Conservation (phyloP, 2,797 vertebrate species). For the Helostoma temminkii region DNA sequence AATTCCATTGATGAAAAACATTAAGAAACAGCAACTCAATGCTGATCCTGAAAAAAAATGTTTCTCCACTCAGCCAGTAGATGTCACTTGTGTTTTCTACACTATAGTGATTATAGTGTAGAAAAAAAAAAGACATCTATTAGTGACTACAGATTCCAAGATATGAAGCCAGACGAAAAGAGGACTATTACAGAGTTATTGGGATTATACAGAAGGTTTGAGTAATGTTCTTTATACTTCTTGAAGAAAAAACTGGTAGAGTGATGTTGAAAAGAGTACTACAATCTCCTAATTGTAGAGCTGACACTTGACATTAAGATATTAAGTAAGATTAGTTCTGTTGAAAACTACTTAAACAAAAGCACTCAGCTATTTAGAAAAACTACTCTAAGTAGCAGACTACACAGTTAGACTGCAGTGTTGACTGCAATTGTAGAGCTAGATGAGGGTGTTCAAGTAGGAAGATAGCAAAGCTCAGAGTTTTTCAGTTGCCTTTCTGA, state of each 20-base stretch:
- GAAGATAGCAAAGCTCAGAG: too few relatives aligned
- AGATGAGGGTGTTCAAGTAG: too few relatives aligned
- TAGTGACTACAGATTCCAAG: conserved; percentile 9
- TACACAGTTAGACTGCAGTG: too few relatives aligned
- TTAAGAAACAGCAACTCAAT: conserved; percentile 9
- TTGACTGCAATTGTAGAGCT: too few relatives aligned
- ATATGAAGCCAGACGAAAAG: conserved; percentile 1
- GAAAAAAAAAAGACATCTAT: too few relatives aligned
- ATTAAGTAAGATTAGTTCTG: background rate
- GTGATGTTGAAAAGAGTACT: background rate
- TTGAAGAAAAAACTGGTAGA: too few relatives aligned
- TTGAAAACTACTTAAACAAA: background rate
- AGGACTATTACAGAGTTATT: background rate
- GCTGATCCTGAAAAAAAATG: conserved; percentile 22
- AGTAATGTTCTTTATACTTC: background rate
- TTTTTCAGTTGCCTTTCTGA: background rate
- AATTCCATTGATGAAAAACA: conserved; percentile 67
- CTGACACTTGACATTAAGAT: background rate
- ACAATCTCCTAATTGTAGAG: background rate
- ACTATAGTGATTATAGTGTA: conserved; percentile 12
- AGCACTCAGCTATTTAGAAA: background rate
- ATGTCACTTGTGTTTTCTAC: conserved; percentile 82
- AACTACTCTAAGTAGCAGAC: background rate
- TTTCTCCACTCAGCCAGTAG: conserved; percentile 77
- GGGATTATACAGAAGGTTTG: background rate